Percentiles rank a stretch among this genome's conserved stretches.
Evolutionary conservation across 2,113 vertebrate genomes (phyloP).

Genomic region (Ophthalmolycus amberensis): DNA sequence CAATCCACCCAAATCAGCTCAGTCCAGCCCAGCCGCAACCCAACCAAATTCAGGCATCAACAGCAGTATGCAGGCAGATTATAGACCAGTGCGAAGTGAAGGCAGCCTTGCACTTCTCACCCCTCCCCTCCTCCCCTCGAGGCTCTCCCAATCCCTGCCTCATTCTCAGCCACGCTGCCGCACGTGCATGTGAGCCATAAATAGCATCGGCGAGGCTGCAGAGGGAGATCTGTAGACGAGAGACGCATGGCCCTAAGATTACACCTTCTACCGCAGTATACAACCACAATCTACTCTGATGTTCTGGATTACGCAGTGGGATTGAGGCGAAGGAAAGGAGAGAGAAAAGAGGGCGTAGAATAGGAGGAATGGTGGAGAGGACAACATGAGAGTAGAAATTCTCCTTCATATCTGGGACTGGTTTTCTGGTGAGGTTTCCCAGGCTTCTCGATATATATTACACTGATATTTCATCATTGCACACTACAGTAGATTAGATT

Average conservation of each 20-base stretch:
- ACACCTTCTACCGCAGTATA: slow-evolving; percentile 58
- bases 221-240: slow-evolving; percentile 69
- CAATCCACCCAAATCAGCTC: slow-evolving; percentile 29
- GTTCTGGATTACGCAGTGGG: slow-evolving; percentile 33
- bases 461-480: slow-evolving; percentile 77
- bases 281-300: slow-evolving; percentile 46
- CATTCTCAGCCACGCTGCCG: slow-evolving; percentile 53
- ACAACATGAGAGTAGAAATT: slow-evolving; percentile 61
- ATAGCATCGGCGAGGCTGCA: slow-evolving; percentile 66
- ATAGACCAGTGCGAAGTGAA: slow-evolving; percentile 31
- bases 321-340: slow-evolving; percentile 22
- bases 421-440: slow-evolving; percentile 60
- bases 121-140: slow-evolving; percentile 28
- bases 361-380: slow-evolving; percentile 8
- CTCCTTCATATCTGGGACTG: slow-evolving; percentile 57
- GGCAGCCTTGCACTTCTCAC: slow-evolving; percentile 40
- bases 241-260: slow-evolving; percentile 56
- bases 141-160: slow-evolving; percentile 60
- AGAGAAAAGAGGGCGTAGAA: not conserved
- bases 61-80: slow-evolving; percentile 42
- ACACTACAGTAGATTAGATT: slow-evolving; percentile 70
- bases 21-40: not conserved
- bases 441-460: slow-evolving; percentile 65
- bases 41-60: slow-evolving; percentile 7
- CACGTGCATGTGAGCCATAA: slow-evolving; percentile 69